These are phyloP conservation scores for Drosophila ustulata DNA, from an alignment of 2,888 invertebrate species.

Conservation along the genomic window DNA sequence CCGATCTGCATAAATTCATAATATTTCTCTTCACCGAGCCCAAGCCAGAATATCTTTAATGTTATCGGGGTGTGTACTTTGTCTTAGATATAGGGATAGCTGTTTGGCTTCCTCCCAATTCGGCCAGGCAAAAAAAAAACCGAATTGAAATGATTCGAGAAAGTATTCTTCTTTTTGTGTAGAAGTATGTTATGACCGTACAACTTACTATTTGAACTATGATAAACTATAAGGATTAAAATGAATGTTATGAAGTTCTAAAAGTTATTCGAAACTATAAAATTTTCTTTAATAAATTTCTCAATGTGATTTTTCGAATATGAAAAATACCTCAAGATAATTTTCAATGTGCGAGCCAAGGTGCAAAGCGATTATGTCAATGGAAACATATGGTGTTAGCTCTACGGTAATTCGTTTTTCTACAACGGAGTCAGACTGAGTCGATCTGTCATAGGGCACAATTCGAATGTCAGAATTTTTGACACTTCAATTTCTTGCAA, in stretches of 20 bases:
- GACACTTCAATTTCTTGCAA: conserved; percentile 83
- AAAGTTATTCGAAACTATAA: too few species aligned
- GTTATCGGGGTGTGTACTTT: conserved; percentile 14
- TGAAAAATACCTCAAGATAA: conserved; percentile 7
- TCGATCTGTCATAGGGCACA: conserved; percentile 78
- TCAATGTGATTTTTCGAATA: too few species aligned
- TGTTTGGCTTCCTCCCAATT: conserved; percentile 33
- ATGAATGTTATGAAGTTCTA: background rate
- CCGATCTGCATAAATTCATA: conserved; percentile 81
- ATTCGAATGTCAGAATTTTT: conserved; percentile 85
- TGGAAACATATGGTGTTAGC: conserved; percentile 56
- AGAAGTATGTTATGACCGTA: too few species aligned
- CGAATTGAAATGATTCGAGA: background rate
- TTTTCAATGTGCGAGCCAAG: conserved; percentile 24
- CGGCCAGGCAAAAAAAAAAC: background rate
- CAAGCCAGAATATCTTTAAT: conserved; percentile 34
- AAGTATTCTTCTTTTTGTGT: background rate
- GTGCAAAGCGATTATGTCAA: conserved; percentile 42
- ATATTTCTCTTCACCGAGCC: conserved; percentile 64
- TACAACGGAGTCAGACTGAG: conserved; percentile 39
- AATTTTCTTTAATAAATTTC: too few species aligned
- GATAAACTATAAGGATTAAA: too few species aligned
- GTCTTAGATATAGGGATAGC: conserved; percentile 17
- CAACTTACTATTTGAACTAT: too few species aligned
- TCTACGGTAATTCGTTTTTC: conserved; percentile 61